Conservation (phyloP, 2,113 vertebrate genomes). For the Silurus glanis region DNA sequence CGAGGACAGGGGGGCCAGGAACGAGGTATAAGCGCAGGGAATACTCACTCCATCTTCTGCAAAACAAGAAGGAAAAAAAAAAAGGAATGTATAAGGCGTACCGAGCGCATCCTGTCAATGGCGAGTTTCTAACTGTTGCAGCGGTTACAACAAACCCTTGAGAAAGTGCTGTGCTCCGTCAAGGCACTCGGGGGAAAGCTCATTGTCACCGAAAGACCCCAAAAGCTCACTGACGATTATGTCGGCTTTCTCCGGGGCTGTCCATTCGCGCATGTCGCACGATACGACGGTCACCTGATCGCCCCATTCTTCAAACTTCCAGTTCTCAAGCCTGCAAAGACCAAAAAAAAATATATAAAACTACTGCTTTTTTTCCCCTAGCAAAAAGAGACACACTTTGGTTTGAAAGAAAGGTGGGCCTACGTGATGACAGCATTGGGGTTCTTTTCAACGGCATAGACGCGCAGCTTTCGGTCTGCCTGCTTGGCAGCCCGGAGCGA, state of each 20-base stretch:
- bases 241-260: constrained; percentile 87
- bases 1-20: constrained; percentile 87
- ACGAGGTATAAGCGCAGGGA: constrained; percentile 87
- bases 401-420: constrained; percentile 55
- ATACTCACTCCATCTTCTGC: constrained; percentile 87
- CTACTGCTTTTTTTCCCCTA: background rate
- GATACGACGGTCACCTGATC: constrained; percentile 89
- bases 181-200: constrained; percentile 89
- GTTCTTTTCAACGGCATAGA: constrained; percentile 92
- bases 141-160: constrained; percentile 72
- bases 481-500: constrained; percentile 84
- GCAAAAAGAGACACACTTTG: background rate
- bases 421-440: constrained; percentile 90
- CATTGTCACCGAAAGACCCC: constrained; percentile 90
- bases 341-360: background rate
- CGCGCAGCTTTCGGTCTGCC: constrained; percentile 79
- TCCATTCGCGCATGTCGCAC: constrained; percentile 89
- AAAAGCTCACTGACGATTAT: constrained; percentile 90
- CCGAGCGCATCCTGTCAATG: background rate
- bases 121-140: background rate
- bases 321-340: constrained; percentile 82
- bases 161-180: constrained; percentile 90
- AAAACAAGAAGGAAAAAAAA: background rate
- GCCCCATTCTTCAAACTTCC: constrained; percentile 93
- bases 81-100: constrained; percentile 27